Percentiles rank a stretch among this genome's conserved stretches.
Evolutionary conservation across 2,888 invertebrate species (phyloP).

Genomic region (Metopia argyrocephala): DNA sequence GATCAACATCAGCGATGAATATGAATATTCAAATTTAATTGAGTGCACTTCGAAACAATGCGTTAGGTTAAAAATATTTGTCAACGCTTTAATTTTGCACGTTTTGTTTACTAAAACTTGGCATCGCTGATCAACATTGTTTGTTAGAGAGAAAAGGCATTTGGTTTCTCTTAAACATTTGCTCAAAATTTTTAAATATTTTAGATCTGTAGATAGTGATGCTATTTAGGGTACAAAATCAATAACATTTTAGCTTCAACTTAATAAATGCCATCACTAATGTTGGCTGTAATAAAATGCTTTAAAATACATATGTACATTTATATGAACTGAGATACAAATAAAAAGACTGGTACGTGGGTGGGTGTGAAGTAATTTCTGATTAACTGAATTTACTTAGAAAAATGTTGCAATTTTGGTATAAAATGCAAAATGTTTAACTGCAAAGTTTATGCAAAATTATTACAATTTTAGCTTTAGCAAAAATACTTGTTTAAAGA

Average conservation of each 20-base stretch:
- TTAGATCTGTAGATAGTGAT: constrained; percentile 17
- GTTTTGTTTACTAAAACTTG: too few species aligned
- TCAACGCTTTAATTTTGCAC: too few species aligned
- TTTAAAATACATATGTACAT: constrained; percentile 5
- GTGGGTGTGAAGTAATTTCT: constrained; percentile 46
- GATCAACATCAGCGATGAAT: too few species aligned
- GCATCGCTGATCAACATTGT: too few species aligned
- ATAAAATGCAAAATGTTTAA: too few species aligned
- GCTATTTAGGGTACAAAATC: background rate
- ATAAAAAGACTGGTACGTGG: constrained; percentile 42
- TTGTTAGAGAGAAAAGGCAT: background rate
- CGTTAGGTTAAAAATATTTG: too few species aligned
- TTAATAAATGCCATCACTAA: background rate
- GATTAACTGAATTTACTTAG: constrained; percentile 37
- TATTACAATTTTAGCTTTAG: background rate
- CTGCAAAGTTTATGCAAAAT: constrained; percentile 11
- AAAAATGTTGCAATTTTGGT: constrained; percentile 12
- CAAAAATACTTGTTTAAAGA: background rate
- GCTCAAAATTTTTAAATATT: background rate
- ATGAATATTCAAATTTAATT: too few species aligned
- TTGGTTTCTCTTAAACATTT: background rate
- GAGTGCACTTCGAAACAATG: too few species aligned
- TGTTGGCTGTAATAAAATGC: constrained; percentile 8
- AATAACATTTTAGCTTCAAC: background rate
- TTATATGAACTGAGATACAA: background rate